These are phyloP conservation scores for Limonius californicus DNA, from an alignment of 1,140 invertebrate species.

Conservation along the genomic window DNA sequence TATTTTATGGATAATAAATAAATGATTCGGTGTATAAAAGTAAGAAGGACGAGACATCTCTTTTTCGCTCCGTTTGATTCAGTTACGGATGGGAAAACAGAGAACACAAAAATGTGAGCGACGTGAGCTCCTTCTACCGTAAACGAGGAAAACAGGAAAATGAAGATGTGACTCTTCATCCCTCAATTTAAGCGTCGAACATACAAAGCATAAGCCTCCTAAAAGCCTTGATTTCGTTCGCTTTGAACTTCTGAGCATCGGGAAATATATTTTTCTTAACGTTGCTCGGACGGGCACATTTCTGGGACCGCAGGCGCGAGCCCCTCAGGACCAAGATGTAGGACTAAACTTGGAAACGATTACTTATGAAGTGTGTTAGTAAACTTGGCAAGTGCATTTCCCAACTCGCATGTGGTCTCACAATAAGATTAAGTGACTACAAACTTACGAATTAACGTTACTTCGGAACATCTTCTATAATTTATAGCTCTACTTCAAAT, in stretches of 20 bases:
- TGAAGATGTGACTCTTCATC: constrained; percentile 1
- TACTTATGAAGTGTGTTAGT: constrained; percentile 18
- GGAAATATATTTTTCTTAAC: background rate
- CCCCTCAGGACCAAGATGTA: no score
- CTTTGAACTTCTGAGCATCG: background rate
- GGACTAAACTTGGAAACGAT: constrained; percentile 19
- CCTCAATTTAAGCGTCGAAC: background rate
- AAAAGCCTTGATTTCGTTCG: constrained; percentile 2
- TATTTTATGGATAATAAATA: constrained; percentile 25
- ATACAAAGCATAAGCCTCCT: background rate
- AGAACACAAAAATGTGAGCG: constrained; percentile 10
- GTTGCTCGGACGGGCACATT: background rate
- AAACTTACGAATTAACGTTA: constrained; percentile 20
- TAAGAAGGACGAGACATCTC: constrained; percentile 18
- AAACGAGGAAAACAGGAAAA: constrained; percentile 3
- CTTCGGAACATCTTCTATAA: constrained; percentile 16
- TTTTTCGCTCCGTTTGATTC: constrained; percentile 23
- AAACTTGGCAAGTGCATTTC: constrained; percentile 21
- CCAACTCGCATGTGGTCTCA: constrained; percentile 21
- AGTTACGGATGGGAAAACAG: constrained; percentile 18
- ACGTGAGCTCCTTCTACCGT: background rate
- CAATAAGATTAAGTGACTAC: constrained; percentile 23
- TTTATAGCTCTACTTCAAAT: constrained; percentile 15
- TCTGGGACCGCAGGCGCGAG: background rate
- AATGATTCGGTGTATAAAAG: constrained; percentile 22